Conservation (phyloP, 2,113 vertebrate species). For the Phrynosoma platyrhinos region DNA sequence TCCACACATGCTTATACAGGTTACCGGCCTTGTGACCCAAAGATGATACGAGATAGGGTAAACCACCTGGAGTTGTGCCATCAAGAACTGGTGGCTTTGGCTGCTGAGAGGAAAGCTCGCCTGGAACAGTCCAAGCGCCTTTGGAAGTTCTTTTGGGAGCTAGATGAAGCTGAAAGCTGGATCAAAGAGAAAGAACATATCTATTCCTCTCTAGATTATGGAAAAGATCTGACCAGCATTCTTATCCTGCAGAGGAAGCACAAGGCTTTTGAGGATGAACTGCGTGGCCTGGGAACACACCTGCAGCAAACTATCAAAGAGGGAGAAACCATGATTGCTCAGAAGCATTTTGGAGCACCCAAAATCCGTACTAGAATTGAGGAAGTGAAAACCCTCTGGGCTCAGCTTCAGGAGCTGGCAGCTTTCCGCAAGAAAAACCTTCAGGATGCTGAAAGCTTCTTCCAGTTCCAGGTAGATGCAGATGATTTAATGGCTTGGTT, state of each 20-base stretch:
- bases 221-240: slow-evolving; percentile 93
- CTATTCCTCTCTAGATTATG: slow-evolving; percentile 91
- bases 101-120: slow-evolving; percentile 81
- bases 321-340: slow-evolving; percentile 81
- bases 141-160: slow-evolving; percentile 96
- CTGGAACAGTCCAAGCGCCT: slow-evolving; percentile 90
- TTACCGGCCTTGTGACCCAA: slow-evolving; percentile 95
- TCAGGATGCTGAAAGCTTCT: slow-evolving; percentile 88
- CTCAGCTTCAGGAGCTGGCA: slow-evolving; percentile 91
- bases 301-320: slow-evolving; percentile 82
- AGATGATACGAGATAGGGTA: slow-evolving; percentile 91
- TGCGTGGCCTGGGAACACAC: slow-evolving; percentile 81
- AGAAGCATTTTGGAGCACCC: slow-evolving; percentile 81
- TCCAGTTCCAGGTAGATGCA: slow-evolving; percentile 94
- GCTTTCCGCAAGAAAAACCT: slow-evolving; percentile 89
- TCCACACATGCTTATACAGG: slow-evolving; percentile 69
- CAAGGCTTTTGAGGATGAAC: slow-evolving; percentile 91
- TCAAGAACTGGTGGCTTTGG: slow-evolving; percentile 85
- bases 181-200: slow-evolving; percentile 96
- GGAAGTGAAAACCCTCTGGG: slow-evolving; percentile 84
- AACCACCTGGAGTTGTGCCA: slow-evolving; percentile 90
- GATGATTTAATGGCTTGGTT: slow-evolving; percentile 90
- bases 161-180: slow-evolving; percentile 92
- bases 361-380: slow-evolving; percentile 80
- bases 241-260: slow-evolving; percentile 92